Base-by-base conservation (phyloP, 1,140 invertebrate genomes). In the Drosophila dunni region DNA sequence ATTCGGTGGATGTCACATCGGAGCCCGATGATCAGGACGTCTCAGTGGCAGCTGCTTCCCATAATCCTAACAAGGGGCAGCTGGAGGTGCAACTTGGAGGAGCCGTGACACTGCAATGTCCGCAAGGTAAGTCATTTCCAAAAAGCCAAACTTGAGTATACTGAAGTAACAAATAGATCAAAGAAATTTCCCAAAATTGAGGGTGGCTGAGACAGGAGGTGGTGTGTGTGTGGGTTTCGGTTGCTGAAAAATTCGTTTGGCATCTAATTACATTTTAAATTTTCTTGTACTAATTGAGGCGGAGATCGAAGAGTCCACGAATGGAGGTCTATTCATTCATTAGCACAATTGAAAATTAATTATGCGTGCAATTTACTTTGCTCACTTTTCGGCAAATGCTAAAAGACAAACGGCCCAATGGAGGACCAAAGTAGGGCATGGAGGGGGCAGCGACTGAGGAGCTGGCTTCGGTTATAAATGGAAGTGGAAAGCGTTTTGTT, bases 41-140 rank as follows among this genome's bases (percentile, higher is more conserved):
- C 11, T 92, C 91, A 7, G 91, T 92, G 42, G 91, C 91, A 48
- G 90, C 90, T 57, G 88, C 91, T 42, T 92, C 92, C 9, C 91
- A 92, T 63, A 92, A 91, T 77, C 91, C 93, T 11, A 93, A 94
- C 40, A 95, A 95, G 64, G 92, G 93, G 13, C 94, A 95, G 85
- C 93, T 96, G 71, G 96, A 97, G 79, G 96, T 97, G 10, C 95
- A 96, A 46, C 94, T 97, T 15, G 97, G 97, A 29, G 97, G 96
- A 8, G 96, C 96, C 42, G 96, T 97, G 3, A 96, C 96, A 54
- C 93, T 97, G 11, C 96, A 97, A 78, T 97, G 97, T 92, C 96
- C 96, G 53, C 95, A 95, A 91, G 95, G 95, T 94, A 93, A 91
- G 76, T 24, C 6, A 34, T 6, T 48, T 15, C 13, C 7, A 53